Conservation (phyloP, 2,888 invertebrate species). For the Temnothorax ravouxi region DNA sequence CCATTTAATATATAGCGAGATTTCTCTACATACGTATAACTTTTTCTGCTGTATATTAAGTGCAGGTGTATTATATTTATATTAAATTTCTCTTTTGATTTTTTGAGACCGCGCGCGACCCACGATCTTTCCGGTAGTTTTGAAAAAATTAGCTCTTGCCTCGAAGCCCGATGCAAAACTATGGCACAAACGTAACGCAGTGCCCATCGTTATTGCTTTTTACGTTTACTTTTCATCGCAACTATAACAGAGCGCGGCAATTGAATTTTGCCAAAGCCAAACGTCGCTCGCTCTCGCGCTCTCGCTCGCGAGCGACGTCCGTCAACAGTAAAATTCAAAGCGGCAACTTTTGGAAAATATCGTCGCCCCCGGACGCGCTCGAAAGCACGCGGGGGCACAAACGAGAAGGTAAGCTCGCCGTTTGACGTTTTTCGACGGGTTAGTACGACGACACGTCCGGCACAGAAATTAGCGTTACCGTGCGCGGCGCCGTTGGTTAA, state of each 20-base stretch:
- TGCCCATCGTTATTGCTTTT: conserved; percentile 54
- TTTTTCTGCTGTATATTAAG: background rate
- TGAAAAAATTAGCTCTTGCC: conserved; percentile 8
- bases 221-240: conserved; percentile 56
- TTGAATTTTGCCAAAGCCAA: conserved; percentile 57
- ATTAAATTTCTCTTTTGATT: background rate
- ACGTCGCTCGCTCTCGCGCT: conserved; percentile 33
- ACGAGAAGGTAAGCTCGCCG: conserved; percentile 56
- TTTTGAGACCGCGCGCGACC: background rate
- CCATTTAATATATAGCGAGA: background rate
- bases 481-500: conserved; percentile 78
- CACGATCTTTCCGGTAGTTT: background rate
- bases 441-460: conserved; percentile 73
- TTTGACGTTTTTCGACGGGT: conserved; percentile 71
- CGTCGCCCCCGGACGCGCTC: conserved; percentile 50
- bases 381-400: conserved; percentile 50
- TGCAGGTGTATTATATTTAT: too few relatives aligned
- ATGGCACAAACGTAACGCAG: conserved; percentile 30
- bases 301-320: conserved; percentile 33
- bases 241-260: conserved; percentile 57
- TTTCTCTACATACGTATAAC: background rate
- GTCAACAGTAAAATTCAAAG: conserved; percentile 59
- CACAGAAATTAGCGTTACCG: conserved; percentile 83
- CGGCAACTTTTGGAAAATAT: conserved; percentile 57
- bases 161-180: conserved; percentile 11